phyloP scores from a whole-genome alignment of 2,888 invertebrate genomes.

The Coelopa pilipes region DNA sequence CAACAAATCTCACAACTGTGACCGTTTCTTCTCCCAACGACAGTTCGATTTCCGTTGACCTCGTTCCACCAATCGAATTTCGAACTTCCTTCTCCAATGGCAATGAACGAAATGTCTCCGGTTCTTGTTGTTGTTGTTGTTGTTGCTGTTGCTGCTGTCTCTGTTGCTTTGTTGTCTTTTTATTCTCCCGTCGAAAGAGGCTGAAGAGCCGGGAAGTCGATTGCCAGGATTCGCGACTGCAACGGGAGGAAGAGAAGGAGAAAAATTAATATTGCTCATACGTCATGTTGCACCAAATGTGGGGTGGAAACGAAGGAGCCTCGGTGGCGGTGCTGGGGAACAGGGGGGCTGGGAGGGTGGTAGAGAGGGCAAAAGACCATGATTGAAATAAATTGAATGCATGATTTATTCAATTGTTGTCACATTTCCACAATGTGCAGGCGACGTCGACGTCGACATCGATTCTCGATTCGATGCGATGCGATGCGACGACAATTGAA shows the following conservation, averaged over 20 bases:
- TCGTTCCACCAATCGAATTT: background rate
- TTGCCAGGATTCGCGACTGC: background rate
- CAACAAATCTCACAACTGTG: no score
- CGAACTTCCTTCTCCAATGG: background rate
- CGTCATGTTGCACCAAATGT: conserved; percentile 1
- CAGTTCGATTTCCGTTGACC: background rate
- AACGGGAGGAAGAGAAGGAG: background rate
- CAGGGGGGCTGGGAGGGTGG: no score
- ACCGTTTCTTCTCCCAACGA: no score
- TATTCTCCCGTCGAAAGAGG: no score
- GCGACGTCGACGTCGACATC: no score
- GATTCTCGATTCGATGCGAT: no score
- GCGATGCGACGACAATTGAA: no score
- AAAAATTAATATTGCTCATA: conserved; percentile 14
- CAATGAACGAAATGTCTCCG: background rate
- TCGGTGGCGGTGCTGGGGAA: background rate
- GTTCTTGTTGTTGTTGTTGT: background rate
- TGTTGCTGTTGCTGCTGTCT: background rate
- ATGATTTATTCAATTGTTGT: no score
- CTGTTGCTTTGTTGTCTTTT: no score
- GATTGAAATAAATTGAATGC: no score
- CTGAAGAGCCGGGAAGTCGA: background rate
- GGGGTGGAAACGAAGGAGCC: background rate
- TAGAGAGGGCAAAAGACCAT: no score
- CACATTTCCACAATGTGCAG: no score